Evolutionary conservation across 1,140 invertebrate genomes (phyloP), one percentile per base, ranked within the genome.

Genomic region (Brachionus koreanus): DNA sequence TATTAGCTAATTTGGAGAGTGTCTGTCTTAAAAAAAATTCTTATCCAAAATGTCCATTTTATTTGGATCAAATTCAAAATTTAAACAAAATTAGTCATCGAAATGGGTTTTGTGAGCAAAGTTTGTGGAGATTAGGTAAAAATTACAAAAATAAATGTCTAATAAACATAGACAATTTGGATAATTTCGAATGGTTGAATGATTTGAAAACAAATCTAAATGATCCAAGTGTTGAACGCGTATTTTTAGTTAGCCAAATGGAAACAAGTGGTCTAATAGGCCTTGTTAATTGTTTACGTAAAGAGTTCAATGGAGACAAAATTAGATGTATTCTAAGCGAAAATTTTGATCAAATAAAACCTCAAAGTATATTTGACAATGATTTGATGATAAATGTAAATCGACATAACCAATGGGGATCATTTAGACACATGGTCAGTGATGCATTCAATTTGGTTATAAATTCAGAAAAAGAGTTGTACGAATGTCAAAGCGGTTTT

Each of bases 351-450:
- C 16, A 37, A 42, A 29, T 29, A 29, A 43, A 13, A 7, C 23
- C 69, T 5, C 16, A 29, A 23, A 1, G 13, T 13, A 74, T 42
- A 23, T 42, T 49, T 9, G 12, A 74, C 25, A 49, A 42, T 49
- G 94, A 97, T 88, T 86, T 98, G 6, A 90, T 93, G 16, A 91
- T 93, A 83, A 97, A 97, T 88, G 92, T 97, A 25, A 90, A 92
- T 79, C 92, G 92, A 85, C 90, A 92, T 85, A 92, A 92, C 19
- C 88, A 89, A 23, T 97, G 94, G 94, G 96, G 96, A 81, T 91
- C 91, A 10, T 95, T 92, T 88, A 90, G 94, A 29, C 95, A 97
- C 87, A 86, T 95, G 61, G 89, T 89, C 29, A 86, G 93, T 76
- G 83, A 83, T 83, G 84, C 83, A 85, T 65, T n/a, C 3, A 49